A percentile compares a stretch with the other conserved stretches of the same genome.
Conservation (phyloP, 1,140 invertebrate genomes). For the Gonatopus flavifemur region DNA sequence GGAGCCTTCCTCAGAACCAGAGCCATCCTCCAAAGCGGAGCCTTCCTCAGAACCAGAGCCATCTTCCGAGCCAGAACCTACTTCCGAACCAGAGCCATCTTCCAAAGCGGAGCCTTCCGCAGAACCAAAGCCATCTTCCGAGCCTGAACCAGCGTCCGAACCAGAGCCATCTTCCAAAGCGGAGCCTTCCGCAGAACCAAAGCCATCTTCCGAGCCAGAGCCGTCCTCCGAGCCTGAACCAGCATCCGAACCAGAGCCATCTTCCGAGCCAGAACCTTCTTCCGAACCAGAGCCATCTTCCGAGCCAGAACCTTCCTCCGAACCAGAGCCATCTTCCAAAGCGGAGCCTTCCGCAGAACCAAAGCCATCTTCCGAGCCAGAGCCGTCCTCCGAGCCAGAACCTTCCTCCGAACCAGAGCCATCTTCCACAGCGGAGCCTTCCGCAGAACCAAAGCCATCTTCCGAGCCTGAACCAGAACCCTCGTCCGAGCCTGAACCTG, state of each 20-base stretch:
- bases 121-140: conserved; percentile 34
- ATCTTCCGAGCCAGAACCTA: conserved; percentile 34
- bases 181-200: conserved; percentile 27
- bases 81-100: conserved; percentile 27
- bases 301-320: conserved; percentile 20
- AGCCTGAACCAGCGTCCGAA: conserved; percentile 31
- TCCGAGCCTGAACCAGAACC: conserved; percentile 26
- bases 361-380: conserved; percentile 32
- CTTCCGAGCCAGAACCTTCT: conserved; percentile 28
- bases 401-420: conserved; percentile 21
- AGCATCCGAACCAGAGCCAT: conserved; percentile 40
- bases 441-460: neutral
- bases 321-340: conserved; percentile 38
- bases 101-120: conserved; percentile 34
- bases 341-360: conserved; percentile 29
- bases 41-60: conserved; percentile 29
- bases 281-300: conserved; percentile 22
- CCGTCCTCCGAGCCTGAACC: conserved; percentile 23
- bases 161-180: conserved; percentile 35
- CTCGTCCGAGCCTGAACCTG: conserved; percentile 19
- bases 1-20: conserved; percentile 28
- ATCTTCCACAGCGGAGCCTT: conserved; percentile 8
- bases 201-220: too few relatives aligned
- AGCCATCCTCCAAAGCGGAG: conserved; percentile 23
- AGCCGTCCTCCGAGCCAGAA: conserved; percentile 37